Evolutionary conservation across 1,140 invertebrate species (phyloP).

Genomic region (Trissolcus basalis): DNA sequence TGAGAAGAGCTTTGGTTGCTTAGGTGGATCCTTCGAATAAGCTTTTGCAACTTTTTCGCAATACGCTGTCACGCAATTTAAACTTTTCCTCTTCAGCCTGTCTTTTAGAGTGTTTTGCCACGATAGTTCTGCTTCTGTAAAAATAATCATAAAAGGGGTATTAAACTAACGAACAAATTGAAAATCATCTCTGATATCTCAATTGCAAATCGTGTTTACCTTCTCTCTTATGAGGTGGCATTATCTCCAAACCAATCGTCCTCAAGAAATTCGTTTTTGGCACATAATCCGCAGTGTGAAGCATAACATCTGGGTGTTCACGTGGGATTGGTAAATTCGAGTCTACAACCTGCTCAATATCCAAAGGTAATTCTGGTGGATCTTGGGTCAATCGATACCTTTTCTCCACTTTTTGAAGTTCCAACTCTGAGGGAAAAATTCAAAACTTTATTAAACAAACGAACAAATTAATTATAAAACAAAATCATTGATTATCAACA

Average conservation of each 20-base stretch:
- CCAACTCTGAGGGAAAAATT: conserved; percentile 58
- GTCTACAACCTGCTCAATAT: conserved; percentile 60
- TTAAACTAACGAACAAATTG: too few species aligned
- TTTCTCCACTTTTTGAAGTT: conserved; percentile 70
- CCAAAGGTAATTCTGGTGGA: conserved; percentile 65
- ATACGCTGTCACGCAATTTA: conserved; percentile 71
- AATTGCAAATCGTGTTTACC: conserved; percentile 59
- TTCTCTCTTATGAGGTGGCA: conserved; percentile 71
- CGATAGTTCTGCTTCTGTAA: conserved; percentile 72
- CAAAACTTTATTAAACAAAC: background rate
- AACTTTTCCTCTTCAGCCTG: conserved; percentile 72
- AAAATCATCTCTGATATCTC: too few species aligned
- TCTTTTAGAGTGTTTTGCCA: conserved; percentile 75
- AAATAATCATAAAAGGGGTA: conserved; percentile 4
- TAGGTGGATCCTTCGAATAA: conserved; percentile 68
- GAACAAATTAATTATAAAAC: background rate
- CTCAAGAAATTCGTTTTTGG: conserved; percentile 71
- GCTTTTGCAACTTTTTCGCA: conserved; percentile 71
- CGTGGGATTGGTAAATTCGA: conserved; percentile 71
- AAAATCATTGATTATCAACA: too few species aligned
- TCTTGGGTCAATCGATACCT: conserved; percentile 69
- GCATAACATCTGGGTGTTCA: conserved; percentile 71
- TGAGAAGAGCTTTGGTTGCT: conserved; percentile 63
- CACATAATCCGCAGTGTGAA: conserved; percentile 69
- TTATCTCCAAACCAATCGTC: conserved; percentile 72